Evolutionary conservation across 2,888 invertebrate genomes (phyloP), one percentile per base, ranked within the genome.

Genomic region (Tachina fera): DNA sequence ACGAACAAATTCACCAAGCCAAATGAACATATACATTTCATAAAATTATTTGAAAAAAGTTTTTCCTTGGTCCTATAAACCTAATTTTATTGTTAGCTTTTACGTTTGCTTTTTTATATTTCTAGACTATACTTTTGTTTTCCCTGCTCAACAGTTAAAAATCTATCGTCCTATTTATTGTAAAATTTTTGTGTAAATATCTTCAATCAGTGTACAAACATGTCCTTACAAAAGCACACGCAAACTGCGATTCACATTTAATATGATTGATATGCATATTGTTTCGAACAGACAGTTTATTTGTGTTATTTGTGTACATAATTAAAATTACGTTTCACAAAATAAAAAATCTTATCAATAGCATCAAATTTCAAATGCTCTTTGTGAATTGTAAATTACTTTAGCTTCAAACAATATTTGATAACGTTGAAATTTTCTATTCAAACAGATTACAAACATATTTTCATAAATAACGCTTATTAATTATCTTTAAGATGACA

Each of bases 231-330:
- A 51, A 53, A 6, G 4, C 16, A 39, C 22, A 68, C 65, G 49
- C 11, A 43, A 63, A 61, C 41, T 68, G 41, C 14, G 39, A 68
- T 67, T 53, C 22, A 76, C 2, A 83, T 84, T 77, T 76, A 80
- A 87, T 79, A 80, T 92, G 92, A 92, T 92, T 92, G 92, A 92
- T 92, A 90, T 89, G 85, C 82, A 89, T 89, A 90, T 92, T 92
- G 90, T 91, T 90, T 87, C 83, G 71, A 81, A 87, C 87, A 90
- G 91, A 88, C 92, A 92, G 90, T 85, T 88, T 65, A 9, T 16
- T 82, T 83, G 79, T 78, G 45, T 70, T 68, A 58, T 65, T 76
- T 74, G 60, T 78, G 56, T 63, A 77, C 39, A 41, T 74, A 67
- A 74, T 60, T 75, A 74, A 16, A 60, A 85, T 74, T 74, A 0